Base-by-base conservation (phyloP, 2,888 invertebrate species). In the Ferdinandea cuprea region DNA sequence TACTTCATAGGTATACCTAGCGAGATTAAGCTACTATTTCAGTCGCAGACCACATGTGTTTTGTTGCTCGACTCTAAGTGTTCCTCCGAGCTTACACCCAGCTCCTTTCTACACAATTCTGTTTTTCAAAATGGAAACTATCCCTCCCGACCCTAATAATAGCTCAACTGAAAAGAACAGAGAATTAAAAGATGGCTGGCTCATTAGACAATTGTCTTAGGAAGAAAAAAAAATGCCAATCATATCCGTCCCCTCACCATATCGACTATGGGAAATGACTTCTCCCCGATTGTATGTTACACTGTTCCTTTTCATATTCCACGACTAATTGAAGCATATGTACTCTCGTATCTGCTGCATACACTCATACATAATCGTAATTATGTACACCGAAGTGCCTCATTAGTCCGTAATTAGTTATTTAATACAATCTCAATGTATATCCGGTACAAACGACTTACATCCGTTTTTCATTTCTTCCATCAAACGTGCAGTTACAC, bases 371-470 rank as follows among this genome's bases (percentile, higher is more conserved):
- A 32, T 37, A 40, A 48, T 50, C 28, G 28, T 52, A 50, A 65
- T 65, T 52, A 35, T 25, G 19, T 63, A 54, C 13, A 42, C 9
- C 15, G 48, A 65, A 65, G 50, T 65, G 65, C 56, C 56, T 65
- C 48, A 74, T 74, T 74, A 65, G 65, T 21, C 25, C 37, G 40
- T 66, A 74, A 74, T 74, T 65, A 66, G 65, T 46, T 66, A 74
- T 74, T 65, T 74, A 65, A 48, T 65, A 56, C 65, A 65, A 74
- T 65, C 73, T 74, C 37, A 56, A 74, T 58, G 65, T 66, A 65
- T 74, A 74, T 74, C 73, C 73, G 73, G 73, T 58, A 56, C 30
- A 65, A 74, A 65, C 32, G 48, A 48, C 65, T 65, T 25, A 40
- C 65, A 66, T 74, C 73, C 73, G 73, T 63, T 50, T 40, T 25